These are phyloP conservation scores for Peromyscus maniculatus DNA, from an alignment of 2,113 vertebrate genomes.

Conservation along the genomic window DNA sequence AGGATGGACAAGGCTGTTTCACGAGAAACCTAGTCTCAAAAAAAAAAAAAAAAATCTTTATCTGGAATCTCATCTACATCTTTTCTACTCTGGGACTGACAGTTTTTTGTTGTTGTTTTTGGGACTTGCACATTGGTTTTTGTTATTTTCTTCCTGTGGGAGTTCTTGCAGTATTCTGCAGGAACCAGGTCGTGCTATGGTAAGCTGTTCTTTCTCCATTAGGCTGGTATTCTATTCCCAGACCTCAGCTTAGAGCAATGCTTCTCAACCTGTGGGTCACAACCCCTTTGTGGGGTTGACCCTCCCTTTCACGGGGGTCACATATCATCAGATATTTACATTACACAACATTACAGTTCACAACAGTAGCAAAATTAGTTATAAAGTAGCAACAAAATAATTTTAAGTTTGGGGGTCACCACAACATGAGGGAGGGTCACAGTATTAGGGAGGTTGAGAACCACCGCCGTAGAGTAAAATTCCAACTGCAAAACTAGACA, in stretches of 20 bases:
- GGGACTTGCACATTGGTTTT: background rate
- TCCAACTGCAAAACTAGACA: background rate
- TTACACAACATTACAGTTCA: background rate
- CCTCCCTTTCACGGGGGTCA: background rate
- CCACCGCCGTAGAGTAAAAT: background rate
- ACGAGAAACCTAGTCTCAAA: too few relatives aligned
- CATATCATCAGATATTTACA: background rate
- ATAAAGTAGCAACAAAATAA: background rate
- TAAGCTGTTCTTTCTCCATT: background rate
- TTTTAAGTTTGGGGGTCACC: background rate
- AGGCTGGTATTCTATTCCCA: background rate
- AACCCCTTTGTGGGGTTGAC: background rate
- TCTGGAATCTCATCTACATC: background rate
- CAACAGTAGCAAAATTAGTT: background rate
- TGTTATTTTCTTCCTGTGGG: background rate
- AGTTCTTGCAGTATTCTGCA: background rate
- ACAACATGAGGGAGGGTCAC: background rate
- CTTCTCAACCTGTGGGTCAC: background rate
- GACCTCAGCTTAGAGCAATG: background rate
- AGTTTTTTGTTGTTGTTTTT: background rate
- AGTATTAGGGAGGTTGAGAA: background rate
- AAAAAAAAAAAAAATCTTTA: too few relatives aligned
- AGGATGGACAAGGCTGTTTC: too few relatives aligned
- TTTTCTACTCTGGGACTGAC: background rate
- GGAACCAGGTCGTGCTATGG: background rate